Evolutionary conservation across 1,140 invertebrate species (phyloP), one percentile per base, ranked within the genome.

Genomic region (Aphis gossypii): DNA sequence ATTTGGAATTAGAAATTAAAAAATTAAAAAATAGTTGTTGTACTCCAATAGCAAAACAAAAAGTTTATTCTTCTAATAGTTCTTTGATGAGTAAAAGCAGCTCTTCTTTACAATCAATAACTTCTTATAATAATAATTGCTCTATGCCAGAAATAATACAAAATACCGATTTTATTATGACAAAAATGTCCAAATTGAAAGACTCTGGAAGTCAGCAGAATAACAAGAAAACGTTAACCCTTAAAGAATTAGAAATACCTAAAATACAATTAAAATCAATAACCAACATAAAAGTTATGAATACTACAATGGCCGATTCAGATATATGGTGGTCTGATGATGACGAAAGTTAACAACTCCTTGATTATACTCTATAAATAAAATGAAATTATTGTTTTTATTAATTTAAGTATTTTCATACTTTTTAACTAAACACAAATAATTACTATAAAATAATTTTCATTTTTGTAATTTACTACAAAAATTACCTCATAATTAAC

Each of bases 241-340:
- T 8, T 30, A 21, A 76, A n/a, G 20, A 23, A 56, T 35, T 38
- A 51, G 90, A 76, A 82, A 91, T 18, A 91, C 44, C n/a, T n/a
- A 5, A 44, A 91, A 91, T 44, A 46, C 2, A 18, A 8, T 76
- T 46, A 25, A 76, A 68, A 41, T 11, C 20, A 38, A 23, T 30
- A 38, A 56, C 7, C 25, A 23, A 35, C 25, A 1, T 46, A 25
- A 20, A 56, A 89, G 8, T n/a, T 35, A 89, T 89, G 2, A 89
- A 38, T 41, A 11, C 1, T 48, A 20, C 14, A 25, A 25, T 23
- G 21, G 41, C 76, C 1, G 7, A 76, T 76, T 91, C 60, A 60
- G 30, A n/a, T 76, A 82, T 91, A 46, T 91, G 90, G 56, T 91
- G 90, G 90, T 91, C 90, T n/a, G 46, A 44, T 82, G 90, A 76